A percentile compares a stretch with the other conserved stretches of the same genome.
These are phyloP conservation scores for Chesias legatella DNA, from an alignment of 2,888 invertebrate species.

Conservation along the genomic window DNA sequence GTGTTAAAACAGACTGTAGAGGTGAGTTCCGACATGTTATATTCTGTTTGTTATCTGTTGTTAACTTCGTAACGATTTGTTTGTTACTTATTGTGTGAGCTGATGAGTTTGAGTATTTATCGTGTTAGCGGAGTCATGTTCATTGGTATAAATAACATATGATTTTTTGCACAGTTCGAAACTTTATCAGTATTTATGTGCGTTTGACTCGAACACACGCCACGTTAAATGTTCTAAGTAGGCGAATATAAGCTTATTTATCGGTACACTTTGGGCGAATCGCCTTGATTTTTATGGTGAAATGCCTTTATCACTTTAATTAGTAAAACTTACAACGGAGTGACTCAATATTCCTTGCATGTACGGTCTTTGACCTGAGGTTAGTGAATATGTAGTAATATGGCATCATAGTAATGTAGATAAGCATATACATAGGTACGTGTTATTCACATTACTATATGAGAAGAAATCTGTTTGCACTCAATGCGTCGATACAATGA, in stretches of 20 bases:
- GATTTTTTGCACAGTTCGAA: constrained; percentile 17
- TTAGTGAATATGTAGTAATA: no score
- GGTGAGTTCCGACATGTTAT: constrained; percentile 16
- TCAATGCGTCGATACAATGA: no score
- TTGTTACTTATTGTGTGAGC: constrained; percentile 14
- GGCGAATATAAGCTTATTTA: neutral
- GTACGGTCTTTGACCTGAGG: no score
- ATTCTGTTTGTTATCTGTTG: constrained; percentile 3
- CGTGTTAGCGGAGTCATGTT: constrained; percentile 15
- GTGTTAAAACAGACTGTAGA: constrained; percentile 14
- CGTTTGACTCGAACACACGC: constrained; percentile 2
- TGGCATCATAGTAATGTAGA: no score
- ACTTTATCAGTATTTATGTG: constrained; percentile 15
- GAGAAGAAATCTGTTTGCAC: no score
- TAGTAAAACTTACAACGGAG: no score
- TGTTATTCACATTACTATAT: no score
- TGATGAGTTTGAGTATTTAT: constrained; percentile 15
- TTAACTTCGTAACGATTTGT: constrained; percentile 23
- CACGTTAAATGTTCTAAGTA: constrained; percentile 1
- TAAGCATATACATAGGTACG: no score
- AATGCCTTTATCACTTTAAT: no score
- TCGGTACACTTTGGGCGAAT: no score
- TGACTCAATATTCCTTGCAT: no score
- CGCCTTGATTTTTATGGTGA: no score
- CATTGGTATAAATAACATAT: constrained; percentile 26